These are phyloP conservation scores for Cavia aperea DNA, from an alignment of 2,113 vertebrate genomes.

Conservation along the genomic window DNA sequence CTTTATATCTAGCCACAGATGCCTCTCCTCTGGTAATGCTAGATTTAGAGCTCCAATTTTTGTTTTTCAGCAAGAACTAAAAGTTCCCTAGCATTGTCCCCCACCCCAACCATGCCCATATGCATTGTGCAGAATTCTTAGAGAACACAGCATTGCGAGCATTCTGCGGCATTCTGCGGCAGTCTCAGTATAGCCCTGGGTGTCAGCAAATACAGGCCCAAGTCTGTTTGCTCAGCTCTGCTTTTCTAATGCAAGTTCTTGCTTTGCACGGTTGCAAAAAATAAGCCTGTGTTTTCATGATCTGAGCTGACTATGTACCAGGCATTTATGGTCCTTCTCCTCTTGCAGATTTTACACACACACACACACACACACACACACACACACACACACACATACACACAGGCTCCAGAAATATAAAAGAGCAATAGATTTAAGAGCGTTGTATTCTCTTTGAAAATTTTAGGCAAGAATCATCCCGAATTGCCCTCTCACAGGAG, in stretches of 20 bases:
- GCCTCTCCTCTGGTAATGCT: not conserved
- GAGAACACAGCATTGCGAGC: not conserved
- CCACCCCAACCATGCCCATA: not conserved
- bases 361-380: not conserved
- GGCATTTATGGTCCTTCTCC: not conserved
- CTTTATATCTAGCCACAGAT: not conserved
- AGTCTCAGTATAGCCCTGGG: not conserved
- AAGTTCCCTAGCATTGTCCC: not conserved
- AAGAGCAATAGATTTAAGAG: not conserved
- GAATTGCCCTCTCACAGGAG: not conserved
- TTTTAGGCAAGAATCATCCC: not conserved
- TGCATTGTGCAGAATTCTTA: slow-evolving; percentile 17
- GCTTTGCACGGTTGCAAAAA: slow-evolving; percentile 8
- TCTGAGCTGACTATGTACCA: not conserved
- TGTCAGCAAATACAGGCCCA: slow-evolving; percentile 13
- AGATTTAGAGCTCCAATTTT: slow-evolving; percentile 26
- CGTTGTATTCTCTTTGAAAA: not conserved
- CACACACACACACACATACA: not conserved
- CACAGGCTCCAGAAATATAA: not conserved
- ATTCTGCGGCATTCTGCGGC: not conserved
- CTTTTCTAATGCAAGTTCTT: not conserved
- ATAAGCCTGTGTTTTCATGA: slow-evolving; percentile 14
- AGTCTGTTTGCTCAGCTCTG: not conserved
- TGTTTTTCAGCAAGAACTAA: slow-evolving; percentile 38
- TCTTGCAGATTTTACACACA: not conserved